phyloP scores from a whole-genome alignment of 1,140 invertebrate species.

The Bemisia tabaci region DNA sequence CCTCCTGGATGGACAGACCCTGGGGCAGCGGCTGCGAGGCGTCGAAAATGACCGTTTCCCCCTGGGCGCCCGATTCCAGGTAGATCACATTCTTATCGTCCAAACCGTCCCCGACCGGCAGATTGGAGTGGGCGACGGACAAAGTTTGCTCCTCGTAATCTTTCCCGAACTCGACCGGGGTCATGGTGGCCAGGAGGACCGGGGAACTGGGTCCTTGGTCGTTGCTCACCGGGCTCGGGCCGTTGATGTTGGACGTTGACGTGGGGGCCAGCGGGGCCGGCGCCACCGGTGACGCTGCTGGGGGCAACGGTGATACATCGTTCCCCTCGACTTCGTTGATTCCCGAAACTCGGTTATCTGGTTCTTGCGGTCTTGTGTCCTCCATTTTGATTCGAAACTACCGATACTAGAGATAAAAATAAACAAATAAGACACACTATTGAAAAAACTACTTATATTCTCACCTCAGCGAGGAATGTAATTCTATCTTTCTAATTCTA shows the following conservation, averaged over 20 bases:
- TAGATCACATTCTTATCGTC: neutral
- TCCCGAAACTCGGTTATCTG: neutral
- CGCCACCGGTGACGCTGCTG: neutral
- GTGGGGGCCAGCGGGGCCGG: neutral
- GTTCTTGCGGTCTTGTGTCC: neutral
- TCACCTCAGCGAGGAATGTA: neutral
- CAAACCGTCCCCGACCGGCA: neutral
- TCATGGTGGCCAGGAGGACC: neutral
- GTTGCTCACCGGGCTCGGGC: too few species aligned
- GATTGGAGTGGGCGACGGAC: neutral
- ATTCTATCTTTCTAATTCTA: neutral
- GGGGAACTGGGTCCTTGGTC: neutral
- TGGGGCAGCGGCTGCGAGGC: neutral
- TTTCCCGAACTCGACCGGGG: neutral
- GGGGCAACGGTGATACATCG: neutral
- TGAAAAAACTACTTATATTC: neutral
- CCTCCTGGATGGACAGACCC: neutral
- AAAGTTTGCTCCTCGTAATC: neutral
- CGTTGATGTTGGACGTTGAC: neutral
- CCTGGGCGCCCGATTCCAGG: neutral
- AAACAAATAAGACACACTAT: neutral
- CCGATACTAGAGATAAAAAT: neutral
- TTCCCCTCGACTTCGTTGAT: neutral
- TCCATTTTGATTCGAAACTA: neutral
- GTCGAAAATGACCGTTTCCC: neutral